A percentile compares a stretch with the other conserved stretches of the same genome.
These are phyloP conservation scores for Sisor rabdophorus DNA, from an alignment of 2,113 vertebrate species.

Conservation along the genomic window DNA sequence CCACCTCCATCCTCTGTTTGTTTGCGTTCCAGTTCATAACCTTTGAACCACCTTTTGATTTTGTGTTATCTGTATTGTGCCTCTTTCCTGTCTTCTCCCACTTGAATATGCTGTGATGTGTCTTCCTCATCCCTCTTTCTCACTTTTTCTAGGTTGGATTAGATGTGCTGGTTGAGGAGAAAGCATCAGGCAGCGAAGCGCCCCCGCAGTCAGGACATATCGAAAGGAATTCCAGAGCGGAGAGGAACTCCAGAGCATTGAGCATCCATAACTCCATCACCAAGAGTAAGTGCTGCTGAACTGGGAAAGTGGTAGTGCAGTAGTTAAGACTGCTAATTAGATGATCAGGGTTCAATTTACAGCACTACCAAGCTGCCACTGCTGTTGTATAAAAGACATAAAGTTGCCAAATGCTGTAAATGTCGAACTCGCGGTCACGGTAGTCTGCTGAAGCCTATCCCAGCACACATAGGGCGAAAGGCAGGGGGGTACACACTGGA, in stretches of 20 bases:
- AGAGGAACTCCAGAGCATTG: conserved; percentile 76
- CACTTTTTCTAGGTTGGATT: conserved; percentile 53
- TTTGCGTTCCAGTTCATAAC: background rate
- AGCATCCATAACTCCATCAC: conserved; percentile 83
- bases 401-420: no score
- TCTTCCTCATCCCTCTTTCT: background rate
- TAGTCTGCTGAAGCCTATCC: no score
- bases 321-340: no score
- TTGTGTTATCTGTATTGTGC: conserved; percentile 33
- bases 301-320: no score
- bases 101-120: background rate
- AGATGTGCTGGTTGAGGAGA: conserved; percentile 59
- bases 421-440: no score
- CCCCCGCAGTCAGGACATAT: conserved; percentile 50
- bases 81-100: conserved; percentile 26
- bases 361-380: no score
- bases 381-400: no score
- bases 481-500: no score
- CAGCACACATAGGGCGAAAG: no score
- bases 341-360: no score
- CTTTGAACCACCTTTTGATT: background rate
- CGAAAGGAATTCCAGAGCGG: conserved; percentile 61
- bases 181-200: conserved; percentile 64
- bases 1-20: background rate
- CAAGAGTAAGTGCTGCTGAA: conserved; percentile 71